A percentile compares a stretch with the other conserved stretches of the same genome.
These are phyloP conservation scores for Eupithecia tripunctaria DNA, from an alignment of 2,888 invertebrate species.

Conservation along the genomic window DNA sequence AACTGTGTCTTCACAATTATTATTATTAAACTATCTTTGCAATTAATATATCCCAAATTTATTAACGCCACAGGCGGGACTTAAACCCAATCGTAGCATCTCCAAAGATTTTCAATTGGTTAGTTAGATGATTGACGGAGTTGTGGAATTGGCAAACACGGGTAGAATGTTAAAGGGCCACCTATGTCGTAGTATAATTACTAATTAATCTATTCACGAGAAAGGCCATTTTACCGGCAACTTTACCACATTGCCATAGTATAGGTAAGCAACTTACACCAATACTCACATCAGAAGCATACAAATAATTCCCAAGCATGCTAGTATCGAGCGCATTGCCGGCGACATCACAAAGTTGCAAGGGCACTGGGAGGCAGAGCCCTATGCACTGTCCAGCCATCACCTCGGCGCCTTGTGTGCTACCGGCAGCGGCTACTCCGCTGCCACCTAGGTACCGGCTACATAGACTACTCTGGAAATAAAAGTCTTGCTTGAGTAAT, in stretches of 20 bases:
- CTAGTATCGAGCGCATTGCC: conserved; percentile 90
- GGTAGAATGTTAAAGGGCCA: not conserved
- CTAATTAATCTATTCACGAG: too few relatives aligned
- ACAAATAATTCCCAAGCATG: conserved; percentile 91
- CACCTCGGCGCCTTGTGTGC: conserved; percentile 79
- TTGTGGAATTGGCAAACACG: not conserved
- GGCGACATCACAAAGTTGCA: conserved; percentile 94
- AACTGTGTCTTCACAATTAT: not conserved
- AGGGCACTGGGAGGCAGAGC: conserved; percentile 81
- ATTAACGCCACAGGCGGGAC: not conserved
- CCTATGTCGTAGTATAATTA: too few relatives aligned
- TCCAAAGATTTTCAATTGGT: too few relatives aligned
- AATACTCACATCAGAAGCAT: conserved; percentile 87
- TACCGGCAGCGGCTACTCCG: conserved; percentile 50
- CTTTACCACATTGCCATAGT: not conserved
- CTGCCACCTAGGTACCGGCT: conserved; percentile 70
- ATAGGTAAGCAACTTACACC: not conserved
- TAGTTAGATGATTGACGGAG: too few relatives aligned
- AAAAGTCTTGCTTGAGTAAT: not conserved
- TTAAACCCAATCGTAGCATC: not conserved
- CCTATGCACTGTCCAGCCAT: conserved; percentile 75
- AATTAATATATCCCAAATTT: not conserved
- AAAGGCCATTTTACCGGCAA: not conserved
- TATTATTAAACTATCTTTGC: not conserved
- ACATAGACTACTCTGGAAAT: conserved; percentile 70